Conservation (phyloP, 1,140 invertebrate genomes). For the Lethrus apterus region DNA sequence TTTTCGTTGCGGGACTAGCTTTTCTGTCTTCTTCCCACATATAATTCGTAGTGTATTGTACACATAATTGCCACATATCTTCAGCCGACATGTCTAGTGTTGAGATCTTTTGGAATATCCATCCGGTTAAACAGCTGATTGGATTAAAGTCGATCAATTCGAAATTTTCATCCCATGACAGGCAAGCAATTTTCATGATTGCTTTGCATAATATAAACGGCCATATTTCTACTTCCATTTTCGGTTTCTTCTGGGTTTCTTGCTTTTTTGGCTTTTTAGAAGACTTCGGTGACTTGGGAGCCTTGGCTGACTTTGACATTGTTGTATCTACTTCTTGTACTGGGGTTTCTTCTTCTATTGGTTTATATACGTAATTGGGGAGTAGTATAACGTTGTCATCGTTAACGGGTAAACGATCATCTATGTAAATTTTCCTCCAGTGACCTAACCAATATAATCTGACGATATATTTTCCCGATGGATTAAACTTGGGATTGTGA, state of each 20-base stretch:
- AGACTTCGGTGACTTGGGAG: constrained; percentile 12
- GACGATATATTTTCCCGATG: constrained; percentile 33
- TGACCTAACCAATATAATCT: constrained; percentile 34
- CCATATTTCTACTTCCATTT: constrained; percentile 33
- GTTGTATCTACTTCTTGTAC: not conserved
- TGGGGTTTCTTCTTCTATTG: not conserved
- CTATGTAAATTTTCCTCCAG: constrained; percentile 34
- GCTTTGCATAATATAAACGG: constrained; percentile 34
- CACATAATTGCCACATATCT: constrained; percentile 33
- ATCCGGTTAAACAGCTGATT: constrained; percentile 34
- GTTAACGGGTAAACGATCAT: constrained; percentile 33
- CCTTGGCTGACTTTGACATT: not conserved
- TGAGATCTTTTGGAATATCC: constrained; percentile 29
- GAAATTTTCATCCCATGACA: constrained; percentile 23
- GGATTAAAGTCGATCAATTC: constrained; percentile 32
- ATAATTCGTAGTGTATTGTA: constrained; percentile 21
- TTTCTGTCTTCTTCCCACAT: constrained; percentile 18
- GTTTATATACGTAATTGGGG: constrained; percentile 16
- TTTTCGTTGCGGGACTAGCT: constrained; percentile 5
- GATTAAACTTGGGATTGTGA: constrained; percentile 28
- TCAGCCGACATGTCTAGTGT: constrained; percentile 21
- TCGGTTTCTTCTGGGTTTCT: constrained; percentile 14
- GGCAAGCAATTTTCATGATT: constrained; percentile 32
- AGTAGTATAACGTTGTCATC: constrained; percentile 22
- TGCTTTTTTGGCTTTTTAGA: not conserved